Evolutionary conservation across 2,797 vertebrate species (phyloP), one percentile per base, ranked within the genome.

Genomic region (Myoxocephalus aenaeus): DNA sequence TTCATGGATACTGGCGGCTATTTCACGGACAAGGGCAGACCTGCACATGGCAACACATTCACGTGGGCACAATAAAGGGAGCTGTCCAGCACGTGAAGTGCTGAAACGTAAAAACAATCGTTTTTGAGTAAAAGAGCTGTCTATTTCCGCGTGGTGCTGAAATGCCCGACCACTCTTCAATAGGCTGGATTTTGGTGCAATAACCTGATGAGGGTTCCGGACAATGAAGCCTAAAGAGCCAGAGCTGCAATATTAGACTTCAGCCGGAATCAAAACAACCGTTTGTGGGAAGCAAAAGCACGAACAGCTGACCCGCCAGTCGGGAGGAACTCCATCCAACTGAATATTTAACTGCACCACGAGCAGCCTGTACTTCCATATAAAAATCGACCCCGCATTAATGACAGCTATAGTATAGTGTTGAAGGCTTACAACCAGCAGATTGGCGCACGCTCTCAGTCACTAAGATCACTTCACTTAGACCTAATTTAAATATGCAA

Each of bases 131-230:
- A 10, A 57, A 53, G 79, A 78, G 86, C 86, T 86, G 86, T 87
- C 74, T 63, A 27, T 38, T 46, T 11, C 42, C 9, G 61, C 1
- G 70, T 68, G 83, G 78, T 87, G 81, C 90, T 92, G 85, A 90
- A 87, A 62, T 44, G 40, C 20, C 34, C 14, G 9, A 69, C 15
- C 11, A 22, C 58, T 70, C 17, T 1, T 4, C 36, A 9, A 46
- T 18, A 73, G 25, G 6, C 20, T 46, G 56, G 12, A 53, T 73
- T 63, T 25, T 57, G 40, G 27, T 59, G 29, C 48, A 73, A 36
- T 78, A 51, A 79, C 61, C 36, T 11, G 25, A 65, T 6, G 32
- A 34, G 22, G 25, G 9, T 3, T 7, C 6, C 4, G 13, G 36
- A 54, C 29, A 22, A 57, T 50, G 27, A 75, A 42, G 9, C 46